Percentiles rank a stretch among this genome's conserved stretches.
Conservation (phyloP, 2,888 invertebrate species). For the Hydroisotoma schaefferi region DNA sequence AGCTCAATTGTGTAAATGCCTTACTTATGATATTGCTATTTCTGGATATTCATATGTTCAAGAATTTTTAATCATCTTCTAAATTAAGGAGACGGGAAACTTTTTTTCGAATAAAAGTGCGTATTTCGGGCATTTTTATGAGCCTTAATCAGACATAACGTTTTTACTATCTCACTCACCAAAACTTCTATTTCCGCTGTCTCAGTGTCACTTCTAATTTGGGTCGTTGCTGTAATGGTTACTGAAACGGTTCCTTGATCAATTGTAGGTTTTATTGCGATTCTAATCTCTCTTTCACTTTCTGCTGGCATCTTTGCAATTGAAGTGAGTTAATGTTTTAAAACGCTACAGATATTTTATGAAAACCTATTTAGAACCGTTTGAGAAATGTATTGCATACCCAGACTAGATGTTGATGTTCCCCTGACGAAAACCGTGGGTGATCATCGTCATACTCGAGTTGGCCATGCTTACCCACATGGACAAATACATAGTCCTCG, state of each 20-base stretch:
- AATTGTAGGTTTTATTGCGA: constrained; percentile 56
- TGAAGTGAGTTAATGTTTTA: not conserved
- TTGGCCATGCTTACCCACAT: constrained; percentile 55
- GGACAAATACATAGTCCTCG: constrained; percentile 56
- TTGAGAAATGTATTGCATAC: constrained; percentile 42
- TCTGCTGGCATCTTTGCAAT: constrained; percentile 49
- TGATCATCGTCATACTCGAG: constrained; percentile 54
- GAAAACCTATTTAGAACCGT: not conserved
- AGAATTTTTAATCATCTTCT: too few species aligned
- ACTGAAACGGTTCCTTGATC: constrained; percentile 55
- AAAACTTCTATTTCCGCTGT: constrained; percentile 50
- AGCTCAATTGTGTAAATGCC: not conserved
- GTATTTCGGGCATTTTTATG: not conserved
- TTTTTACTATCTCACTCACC: constrained; percentile 44
- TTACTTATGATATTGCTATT: too few species aligned
- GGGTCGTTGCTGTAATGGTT: constrained; percentile 55
- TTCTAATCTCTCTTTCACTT: constrained; percentile 53
- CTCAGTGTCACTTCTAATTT: constrained; percentile 53
- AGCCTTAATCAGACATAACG: not conserved
- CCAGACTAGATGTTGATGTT: constrained; percentile 58
- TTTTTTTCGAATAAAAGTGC: not conserved
- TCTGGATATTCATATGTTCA: too few species aligned
- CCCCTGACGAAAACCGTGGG: constrained; percentile 53
- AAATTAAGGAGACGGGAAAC: too few species aligned
- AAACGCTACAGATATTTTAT: too few species aligned